Conservation (phyloP, 2,888 invertebrate genomes). For the Agrochola litura region DNA sequence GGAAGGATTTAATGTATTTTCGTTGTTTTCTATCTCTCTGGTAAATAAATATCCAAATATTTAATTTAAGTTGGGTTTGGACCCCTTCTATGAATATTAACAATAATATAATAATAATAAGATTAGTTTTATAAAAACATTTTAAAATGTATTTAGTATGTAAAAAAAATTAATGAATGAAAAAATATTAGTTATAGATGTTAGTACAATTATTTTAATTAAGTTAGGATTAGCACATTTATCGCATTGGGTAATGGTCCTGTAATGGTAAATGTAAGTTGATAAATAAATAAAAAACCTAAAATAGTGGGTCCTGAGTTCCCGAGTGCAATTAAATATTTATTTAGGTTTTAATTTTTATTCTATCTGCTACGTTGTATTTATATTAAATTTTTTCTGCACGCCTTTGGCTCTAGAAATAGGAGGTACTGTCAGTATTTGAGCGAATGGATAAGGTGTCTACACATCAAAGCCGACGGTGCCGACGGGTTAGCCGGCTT, state of each 20-base stretch:
- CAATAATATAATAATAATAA: too few relatives aligned
- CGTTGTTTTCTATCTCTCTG: not conserved
- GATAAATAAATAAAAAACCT: too few relatives aligned
- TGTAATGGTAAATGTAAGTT: too few relatives aligned
- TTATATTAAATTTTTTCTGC: not conserved
- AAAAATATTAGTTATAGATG: too few relatives aligned
- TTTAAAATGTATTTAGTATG: too few relatives aligned
- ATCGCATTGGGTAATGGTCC: too few relatives aligned
- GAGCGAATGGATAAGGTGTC: too few relatives aligned
- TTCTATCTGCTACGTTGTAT: not conserved
- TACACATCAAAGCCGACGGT: not conserved
- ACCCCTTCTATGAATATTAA: not conserved
- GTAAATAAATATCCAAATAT: not conserved
- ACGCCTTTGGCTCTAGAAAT: not conserved
- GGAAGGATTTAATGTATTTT: not conserved
- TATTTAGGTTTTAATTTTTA: not conserved
- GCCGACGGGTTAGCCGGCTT: too few relatives aligned
- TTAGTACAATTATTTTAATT: too few relatives aligned
- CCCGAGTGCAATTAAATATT: not conserved
- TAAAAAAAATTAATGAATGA: too few relatives aligned
- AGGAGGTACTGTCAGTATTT: not conserved
- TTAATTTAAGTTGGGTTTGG: not conserved
- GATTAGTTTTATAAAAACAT: too few relatives aligned
- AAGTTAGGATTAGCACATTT: too few relatives aligned
- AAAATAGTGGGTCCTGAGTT: not conserved